A percentile compares a stretch with the other conserved stretches of the same genome.
Conservation (phyloP, 2,113 vertebrate genomes). For the Carassius auratus region DNA sequence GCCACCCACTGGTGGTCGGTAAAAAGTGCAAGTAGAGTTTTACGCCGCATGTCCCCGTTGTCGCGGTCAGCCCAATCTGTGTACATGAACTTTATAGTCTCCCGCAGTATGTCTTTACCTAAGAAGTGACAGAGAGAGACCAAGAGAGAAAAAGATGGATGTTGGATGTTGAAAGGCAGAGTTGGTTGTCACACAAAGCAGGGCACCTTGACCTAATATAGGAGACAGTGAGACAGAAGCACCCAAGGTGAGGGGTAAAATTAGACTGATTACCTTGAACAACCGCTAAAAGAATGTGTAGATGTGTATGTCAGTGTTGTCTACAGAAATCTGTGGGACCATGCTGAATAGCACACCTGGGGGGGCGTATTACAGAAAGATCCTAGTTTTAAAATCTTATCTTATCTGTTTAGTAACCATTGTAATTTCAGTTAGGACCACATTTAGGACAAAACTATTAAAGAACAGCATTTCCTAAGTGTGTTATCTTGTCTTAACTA, state of each 20-base stretch:
- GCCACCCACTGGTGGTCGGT: conserved; percentile 98
- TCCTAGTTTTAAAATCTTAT: no score
- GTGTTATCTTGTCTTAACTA: no score
- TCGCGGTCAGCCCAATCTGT: conserved; percentile 96
- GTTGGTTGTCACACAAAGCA: conserved; percentile 18
- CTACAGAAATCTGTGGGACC: not conserved
- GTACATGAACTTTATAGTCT: conserved; percentile 99
- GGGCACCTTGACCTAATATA: conserved; percentile 24
- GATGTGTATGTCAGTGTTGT: not conserved
- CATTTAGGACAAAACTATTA: no score
- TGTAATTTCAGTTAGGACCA: no score
- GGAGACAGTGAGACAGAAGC: conserved; percentile 1
- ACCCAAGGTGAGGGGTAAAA: conserved; percentile 25
- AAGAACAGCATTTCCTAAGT: no score
- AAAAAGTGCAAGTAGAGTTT: conserved; percentile 91
- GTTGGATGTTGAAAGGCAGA: conserved; percentile 19
- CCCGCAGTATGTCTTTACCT: conserved; percentile 89
- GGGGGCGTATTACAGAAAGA: no score
- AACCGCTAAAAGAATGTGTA: not conserved
- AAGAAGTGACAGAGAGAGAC: conserved; percentile 30
- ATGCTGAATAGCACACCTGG: not conserved
- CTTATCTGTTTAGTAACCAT: no score
- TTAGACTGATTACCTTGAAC: conserved; percentile 13
- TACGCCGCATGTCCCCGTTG: conserved; percentile 92
- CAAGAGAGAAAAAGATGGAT: not conserved